Evolutionary conservation across 37 sponge, comb jelly and placozoan species (phyloP).

Genomic region (Bolinopsis microptera): DNA sequence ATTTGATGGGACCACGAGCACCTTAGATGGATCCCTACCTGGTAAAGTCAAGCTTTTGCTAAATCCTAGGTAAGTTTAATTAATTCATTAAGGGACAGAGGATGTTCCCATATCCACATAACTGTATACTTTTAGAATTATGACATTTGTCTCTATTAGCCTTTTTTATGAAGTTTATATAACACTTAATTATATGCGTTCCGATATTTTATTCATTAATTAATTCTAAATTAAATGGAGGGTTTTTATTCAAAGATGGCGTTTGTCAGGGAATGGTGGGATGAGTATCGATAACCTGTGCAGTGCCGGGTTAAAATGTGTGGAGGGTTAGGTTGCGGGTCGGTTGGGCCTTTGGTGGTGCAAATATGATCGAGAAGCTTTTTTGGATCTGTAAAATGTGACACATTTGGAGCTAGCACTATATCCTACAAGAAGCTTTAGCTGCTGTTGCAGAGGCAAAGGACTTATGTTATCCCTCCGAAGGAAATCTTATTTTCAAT

Average conservation of each 20-base stretch:
- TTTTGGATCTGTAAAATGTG: not conserved
- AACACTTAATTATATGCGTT: no score
- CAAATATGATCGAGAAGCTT: not conserved
- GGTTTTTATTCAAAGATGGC: no score
- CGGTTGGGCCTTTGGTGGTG: not conserved
- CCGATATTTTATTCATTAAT: no score
- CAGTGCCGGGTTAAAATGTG: slow-evolving; percentile 6
- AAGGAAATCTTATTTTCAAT: not conserved
- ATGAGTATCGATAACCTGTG: not conserved
- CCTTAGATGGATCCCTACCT: not conserved
- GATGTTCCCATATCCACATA: no score
- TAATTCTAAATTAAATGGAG: no score
- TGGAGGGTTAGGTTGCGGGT: not conserved
- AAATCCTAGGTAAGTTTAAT: no score
- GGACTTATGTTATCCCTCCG: not conserved
- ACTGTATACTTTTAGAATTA: no score
- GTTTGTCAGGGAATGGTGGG: slow-evolving; percentile 1
- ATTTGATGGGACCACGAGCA: not conserved
- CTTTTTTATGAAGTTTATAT: no score
- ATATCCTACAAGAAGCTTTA: not conserved
- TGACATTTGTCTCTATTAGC: no score
- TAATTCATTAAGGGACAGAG: no score
- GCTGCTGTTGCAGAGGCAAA: not conserved
- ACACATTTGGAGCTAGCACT: not conserved
- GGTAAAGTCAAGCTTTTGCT: no score